Conservation (phyloP, 2,888 invertebrate genomes). For the Drosophila mulleri region DNA sequence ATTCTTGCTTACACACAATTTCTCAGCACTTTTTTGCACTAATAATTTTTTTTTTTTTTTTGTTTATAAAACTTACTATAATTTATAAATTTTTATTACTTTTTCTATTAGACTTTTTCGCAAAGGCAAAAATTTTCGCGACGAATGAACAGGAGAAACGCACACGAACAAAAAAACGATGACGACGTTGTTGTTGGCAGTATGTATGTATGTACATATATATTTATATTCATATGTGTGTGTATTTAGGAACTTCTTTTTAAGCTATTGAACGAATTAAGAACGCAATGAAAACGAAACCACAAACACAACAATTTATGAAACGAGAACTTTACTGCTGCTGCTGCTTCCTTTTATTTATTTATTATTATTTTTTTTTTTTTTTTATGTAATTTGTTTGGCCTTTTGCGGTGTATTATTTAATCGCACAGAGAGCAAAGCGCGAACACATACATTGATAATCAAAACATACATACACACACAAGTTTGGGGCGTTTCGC, state of each 20-base stretch:
- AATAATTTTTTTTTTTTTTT: constrained; percentile 33
- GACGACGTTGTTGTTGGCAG: constrained; percentile 44
- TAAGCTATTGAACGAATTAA: constrained; percentile 41
- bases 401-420: constrained; percentile 78
- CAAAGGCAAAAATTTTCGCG: constrained; percentile 41
- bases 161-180: constrained; percentile 32
- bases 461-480: constrained; percentile 25
- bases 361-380: constrained; percentile 38
- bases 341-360: constrained; percentile 21
- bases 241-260: constrained; percentile 60
- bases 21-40: constrained; percentile 18
- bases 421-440: constrained; percentile 66
- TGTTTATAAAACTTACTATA: constrained; percentile 30
- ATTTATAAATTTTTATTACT: constrained; percentile 16
- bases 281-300: constrained; percentile 42
- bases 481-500: constrained; percentile 38
- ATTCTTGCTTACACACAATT: constrained; percentile 37
- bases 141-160: constrained; percentile 48
- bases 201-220: constrained; percentile 39
- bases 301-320: constrained; percentile 45
- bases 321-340: constrained; percentile 34
- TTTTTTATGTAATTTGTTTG: constrained; percentile 75
- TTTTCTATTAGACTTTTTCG: constrained; percentile 17
- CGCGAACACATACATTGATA: constrained; percentile 25
- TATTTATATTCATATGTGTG: constrained; percentile 26